phyloP scores from a whole-genome alignment of 2,797 vertebrate species.

The Dallia pectoralis region DNA sequence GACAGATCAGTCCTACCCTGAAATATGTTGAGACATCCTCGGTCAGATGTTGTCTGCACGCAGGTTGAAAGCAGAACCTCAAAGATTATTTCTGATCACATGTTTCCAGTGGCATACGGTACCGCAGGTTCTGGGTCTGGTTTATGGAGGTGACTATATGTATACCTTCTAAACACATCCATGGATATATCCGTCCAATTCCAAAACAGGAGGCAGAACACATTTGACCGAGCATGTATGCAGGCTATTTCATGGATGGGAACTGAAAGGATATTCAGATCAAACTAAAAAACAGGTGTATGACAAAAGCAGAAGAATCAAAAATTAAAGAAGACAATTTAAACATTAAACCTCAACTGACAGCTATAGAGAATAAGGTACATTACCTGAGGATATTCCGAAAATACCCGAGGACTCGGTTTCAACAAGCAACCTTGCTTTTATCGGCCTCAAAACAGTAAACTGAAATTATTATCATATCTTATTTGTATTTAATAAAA shows the following conservation, averaged over 20 bases:
- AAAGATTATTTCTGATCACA: constrained; percentile 53
- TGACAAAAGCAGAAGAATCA: neutral
- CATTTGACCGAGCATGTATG: constrained; percentile 39
- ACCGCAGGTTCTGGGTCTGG: neutral
- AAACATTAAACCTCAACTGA: neutral
- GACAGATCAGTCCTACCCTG: constrained; percentile 47
- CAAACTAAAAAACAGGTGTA: neutral
- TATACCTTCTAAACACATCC: constrained; percentile 9
- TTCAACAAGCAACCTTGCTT: neutral
- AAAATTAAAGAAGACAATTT: neutral
- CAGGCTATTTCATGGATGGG: constrained; percentile 21
- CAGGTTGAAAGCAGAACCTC: constrained; percentile 39
- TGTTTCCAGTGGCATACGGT: constrained; percentile 13
- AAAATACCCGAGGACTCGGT: neutral
- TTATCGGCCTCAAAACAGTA: neutral
- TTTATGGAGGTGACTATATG: constrained; percentile 3
- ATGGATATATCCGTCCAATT: constrained; percentile 44
- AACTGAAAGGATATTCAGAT: neutral
- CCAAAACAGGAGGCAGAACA: neutral
- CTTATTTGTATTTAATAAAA: neutral
- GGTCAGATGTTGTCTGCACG: constrained; percentile 50
- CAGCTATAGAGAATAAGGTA: neutral
- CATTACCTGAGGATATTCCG: neutral
- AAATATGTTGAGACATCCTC: constrained; percentile 58
- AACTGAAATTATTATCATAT: neutral